Conservation (phyloP, 2,888 invertebrate genomes). For the Priocnemis perturbator region DNA sequence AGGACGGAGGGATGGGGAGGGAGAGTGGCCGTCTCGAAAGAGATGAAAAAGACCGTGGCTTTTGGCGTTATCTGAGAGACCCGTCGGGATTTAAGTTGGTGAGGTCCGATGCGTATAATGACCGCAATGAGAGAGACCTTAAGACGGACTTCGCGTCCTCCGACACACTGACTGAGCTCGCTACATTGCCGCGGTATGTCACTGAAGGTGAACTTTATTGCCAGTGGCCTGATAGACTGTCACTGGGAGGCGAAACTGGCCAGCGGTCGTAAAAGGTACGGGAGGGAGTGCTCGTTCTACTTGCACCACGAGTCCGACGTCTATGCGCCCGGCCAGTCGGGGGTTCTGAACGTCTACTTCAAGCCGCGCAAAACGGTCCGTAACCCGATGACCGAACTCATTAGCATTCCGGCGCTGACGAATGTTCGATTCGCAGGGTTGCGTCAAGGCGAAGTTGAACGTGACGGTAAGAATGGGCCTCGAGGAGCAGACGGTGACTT, state of each 20-base stretch:
- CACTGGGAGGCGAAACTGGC: constrained; percentile 76
- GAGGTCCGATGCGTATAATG: no score
- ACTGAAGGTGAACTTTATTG: no score
- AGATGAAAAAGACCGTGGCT: no score
- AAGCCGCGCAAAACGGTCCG: constrained; percentile 76
- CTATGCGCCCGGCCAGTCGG: constrained; percentile 76
- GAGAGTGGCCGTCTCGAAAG: no score
- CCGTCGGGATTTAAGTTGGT: no score
- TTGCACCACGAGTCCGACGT: constrained; percentile 68
- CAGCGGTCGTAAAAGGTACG: constrained; percentile 35
- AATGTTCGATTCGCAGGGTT: constrained; percentile 63
- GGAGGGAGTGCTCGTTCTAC: constrained; percentile 50
- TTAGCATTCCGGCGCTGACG: neutral
- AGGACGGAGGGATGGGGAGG: no score
- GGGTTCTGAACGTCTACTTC: constrained; percentile 78
- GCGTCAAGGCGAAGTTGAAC: constrained; percentile 64
- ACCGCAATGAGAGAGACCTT: no score
- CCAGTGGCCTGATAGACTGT: constrained; percentile 78
- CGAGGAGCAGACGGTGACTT: constrained; percentile 74
- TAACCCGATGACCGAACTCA: neutral
- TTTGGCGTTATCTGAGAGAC: no score
- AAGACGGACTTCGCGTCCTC: no score
- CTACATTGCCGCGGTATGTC: no score
- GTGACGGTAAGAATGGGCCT: constrained; percentile 77
- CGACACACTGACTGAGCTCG: no score